Evolutionary conservation across 1,140 invertebrate genomes (phyloP), one percentile per base, ranked within the genome.

Genomic region (Centruroides sculpturatus): DNA sequence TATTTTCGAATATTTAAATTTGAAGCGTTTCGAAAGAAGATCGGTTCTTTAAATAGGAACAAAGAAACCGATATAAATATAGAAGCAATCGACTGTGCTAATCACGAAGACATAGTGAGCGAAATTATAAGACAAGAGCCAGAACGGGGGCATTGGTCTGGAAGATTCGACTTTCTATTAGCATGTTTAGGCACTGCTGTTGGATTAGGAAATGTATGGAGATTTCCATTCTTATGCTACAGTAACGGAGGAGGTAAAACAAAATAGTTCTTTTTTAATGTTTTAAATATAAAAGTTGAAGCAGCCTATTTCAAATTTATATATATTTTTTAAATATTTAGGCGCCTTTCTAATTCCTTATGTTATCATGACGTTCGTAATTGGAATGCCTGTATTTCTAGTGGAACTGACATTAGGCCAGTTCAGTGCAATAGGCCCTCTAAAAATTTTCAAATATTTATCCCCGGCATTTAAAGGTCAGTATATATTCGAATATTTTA

Each of bases 181-280:
- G n/a, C 55, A 10, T 56, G 55, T 56, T 34, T 59, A 11, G 49
- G 48, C 12, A 59, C 58, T n/a, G 34, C 10, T 12, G 88, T 93
- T 6, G 89, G 89, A 0, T 79, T 95, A 34, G 92, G 90, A 13
- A 93, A 93, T 72, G 92, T 95, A 53, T 95, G 91, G 92, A 81
- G 92, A 68, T 97, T 96, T 78, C 92, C 92, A 9, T 95, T 93
- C 71, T 76, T 95, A 58, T 92, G 89, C 70, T 92, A 94, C 76
- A 86, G 91, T 72, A 94, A 96, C 75, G 92, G 92, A 54, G 92
- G 92, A 75, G 91, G 90, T 92, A 70, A 83, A 83, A 23, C 23
- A 46, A 36, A 7, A 23, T 47, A 41, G 47, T 57, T n/a, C 4
- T 46, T 8, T 57, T 57, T 23, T 23, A 23, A 23, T 23, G 23